Evolutionary conservation across 2,888 invertebrate species (phyloP).

Genomic region (Ariolimax columbianus): DNA sequence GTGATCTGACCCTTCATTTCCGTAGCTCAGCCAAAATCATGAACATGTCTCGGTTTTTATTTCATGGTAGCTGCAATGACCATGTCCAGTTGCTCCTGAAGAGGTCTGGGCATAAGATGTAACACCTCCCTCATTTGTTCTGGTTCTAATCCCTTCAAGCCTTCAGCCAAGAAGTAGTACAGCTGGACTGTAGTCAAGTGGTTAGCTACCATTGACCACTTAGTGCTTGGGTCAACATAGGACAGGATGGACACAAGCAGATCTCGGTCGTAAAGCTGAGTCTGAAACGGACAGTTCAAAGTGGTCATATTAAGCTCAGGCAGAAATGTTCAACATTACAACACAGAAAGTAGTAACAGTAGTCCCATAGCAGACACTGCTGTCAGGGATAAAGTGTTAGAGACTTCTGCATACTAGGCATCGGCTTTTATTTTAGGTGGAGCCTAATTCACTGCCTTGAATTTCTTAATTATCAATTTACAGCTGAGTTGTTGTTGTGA

Average conservation of each 20-base stretch:
- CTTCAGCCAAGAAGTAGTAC: slow-evolving; percentile 46
- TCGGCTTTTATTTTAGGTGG: too few relatives aligned
- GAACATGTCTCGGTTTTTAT: background rate
- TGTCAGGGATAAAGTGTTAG: too few relatives aligned
- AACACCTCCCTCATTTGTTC: slow-evolving; percentile 43
- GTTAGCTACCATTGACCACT: slow-evolving; percentile 40
- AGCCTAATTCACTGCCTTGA: too few relatives aligned
- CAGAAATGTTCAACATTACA: too few relatives aligned
- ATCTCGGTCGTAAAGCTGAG: slow-evolving; percentile 48
- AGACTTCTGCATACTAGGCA: too few relatives aligned
- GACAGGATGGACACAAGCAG: slow-evolving; percentile 46
- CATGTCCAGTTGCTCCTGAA: slow-evolving; percentile 47
- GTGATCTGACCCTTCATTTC: background rate
- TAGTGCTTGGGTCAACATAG: slow-evolving; percentile 41
- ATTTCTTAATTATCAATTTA: too few relatives aligned
- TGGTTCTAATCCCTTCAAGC: slow-evolving; percentile 37
- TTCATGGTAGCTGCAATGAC: slow-evolving; percentile 46
- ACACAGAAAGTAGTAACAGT: too few relatives aligned
- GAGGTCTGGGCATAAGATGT: slow-evolving; percentile 32
- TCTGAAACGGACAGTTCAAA: slow-evolving; percentile 23
- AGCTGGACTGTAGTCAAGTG: slow-evolving; percentile 44
- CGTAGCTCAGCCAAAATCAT: background rate
- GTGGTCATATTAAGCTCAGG: background rate
- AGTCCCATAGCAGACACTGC: too few relatives aligned
- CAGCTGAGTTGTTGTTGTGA: too few relatives aligned